phyloP scores from a whole-genome alignment of 2,888 invertebrate species.

The Diabrotica balteata region DNA sequence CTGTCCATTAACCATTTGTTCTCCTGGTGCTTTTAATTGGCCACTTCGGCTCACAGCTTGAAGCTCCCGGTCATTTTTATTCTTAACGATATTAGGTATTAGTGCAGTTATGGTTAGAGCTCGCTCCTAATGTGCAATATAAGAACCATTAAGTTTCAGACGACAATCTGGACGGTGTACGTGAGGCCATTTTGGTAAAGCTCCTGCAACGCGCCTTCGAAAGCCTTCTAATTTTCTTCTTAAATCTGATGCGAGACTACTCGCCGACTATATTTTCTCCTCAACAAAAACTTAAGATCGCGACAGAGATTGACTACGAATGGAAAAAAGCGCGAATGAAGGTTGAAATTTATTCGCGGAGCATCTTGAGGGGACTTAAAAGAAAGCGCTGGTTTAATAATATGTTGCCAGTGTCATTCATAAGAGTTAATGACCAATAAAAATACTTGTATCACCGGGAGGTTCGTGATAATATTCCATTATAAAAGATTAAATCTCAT shows the following conservation, averaged over 20 bases:
- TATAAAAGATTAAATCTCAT: too few species aligned
- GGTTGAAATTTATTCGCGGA: too few species aligned
- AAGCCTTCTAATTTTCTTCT: conserved; percentile 27
- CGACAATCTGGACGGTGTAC: conserved; percentile 37
- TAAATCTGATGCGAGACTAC: conserved; percentile 10
- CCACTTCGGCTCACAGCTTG: conserved; percentile 41
- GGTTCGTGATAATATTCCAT: too few species aligned
- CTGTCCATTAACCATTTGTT: conserved; percentile 35
- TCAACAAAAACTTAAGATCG: background rate
- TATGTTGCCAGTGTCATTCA: too few species aligned
- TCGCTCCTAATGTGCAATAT: conserved; percentile 40
- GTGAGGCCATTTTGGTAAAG: conserved; percentile 33
- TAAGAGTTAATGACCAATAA: too few species aligned
- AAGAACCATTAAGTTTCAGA: conserved; percentile 37
- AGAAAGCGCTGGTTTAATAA: too few species aligned
- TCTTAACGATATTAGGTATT: conserved; percentile 40
- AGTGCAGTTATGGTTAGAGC: conserved; percentile 34
- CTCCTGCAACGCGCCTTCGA: conserved; percentile 20
- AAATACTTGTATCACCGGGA: too few species aligned
- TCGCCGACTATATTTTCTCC: conserved; percentile 16
- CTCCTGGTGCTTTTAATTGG: conserved; percentile 40
- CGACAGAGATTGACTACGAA: conserved; percentile 1
- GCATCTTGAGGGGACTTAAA: too few species aligned
- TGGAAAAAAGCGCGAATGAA: background rate
- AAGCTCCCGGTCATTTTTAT: conserved; percentile 38